phyloP scores from a whole-genome alignment of 2,797 vertebrate genomes.

The Pempheris klunzingeri region DNA sequence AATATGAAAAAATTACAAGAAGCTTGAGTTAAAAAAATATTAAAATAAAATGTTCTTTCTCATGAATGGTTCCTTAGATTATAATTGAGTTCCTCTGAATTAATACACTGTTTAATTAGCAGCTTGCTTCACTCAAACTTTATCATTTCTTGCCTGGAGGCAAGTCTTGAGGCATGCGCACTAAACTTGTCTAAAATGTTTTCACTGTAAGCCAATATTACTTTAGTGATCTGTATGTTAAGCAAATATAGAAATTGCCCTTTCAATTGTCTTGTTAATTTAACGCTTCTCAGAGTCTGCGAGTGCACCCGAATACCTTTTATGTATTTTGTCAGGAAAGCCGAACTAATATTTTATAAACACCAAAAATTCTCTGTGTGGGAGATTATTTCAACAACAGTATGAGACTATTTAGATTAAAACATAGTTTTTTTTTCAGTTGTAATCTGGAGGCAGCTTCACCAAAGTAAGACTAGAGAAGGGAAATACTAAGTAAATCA shows the following conservation, averaged over 20 bases:
- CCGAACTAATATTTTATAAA: not conserved
- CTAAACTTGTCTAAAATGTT: not conserved
- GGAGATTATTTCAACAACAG: slow-evolving; percentile 4
- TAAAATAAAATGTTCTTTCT: not conserved
- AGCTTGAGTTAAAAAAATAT: not conserved
- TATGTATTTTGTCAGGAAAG: not conserved
- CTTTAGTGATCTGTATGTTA: not conserved
- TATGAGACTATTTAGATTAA: not conserved
- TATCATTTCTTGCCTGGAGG: not conserved
- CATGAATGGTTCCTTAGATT: not conserved
- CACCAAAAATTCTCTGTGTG: not conserved
- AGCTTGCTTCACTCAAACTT: too few species aligned
- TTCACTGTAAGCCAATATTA: not conserved
- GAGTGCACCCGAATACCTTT: not conserved
- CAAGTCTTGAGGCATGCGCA: not conserved
- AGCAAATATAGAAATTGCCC: not conserved
- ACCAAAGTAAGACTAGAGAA: not conserved
- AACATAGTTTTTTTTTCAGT: not conserved
- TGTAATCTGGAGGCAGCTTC: not conserved
- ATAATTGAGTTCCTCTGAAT: not conserved
- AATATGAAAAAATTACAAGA: not conserved
- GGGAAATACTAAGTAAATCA: not conserved
- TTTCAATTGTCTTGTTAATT: not conserved
- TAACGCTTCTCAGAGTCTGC: not conserved
- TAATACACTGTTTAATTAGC: not conserved